Conservation (phyloP, 2,888 invertebrate species). For the Rhabditophanes sp. region DNA sequence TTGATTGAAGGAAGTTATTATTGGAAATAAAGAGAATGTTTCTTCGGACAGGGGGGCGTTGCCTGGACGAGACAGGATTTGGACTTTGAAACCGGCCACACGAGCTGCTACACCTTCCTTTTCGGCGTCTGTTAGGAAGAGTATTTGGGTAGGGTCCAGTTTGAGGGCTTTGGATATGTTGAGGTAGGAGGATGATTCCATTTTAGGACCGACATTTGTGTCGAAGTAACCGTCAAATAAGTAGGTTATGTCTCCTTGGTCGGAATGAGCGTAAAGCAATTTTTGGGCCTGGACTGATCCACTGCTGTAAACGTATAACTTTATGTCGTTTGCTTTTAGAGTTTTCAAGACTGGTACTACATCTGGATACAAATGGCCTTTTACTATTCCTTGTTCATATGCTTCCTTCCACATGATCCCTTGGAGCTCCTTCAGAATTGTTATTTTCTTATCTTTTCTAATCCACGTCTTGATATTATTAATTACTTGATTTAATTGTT, state of each 20-base stretch:
- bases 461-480: conserved; percentile 66
- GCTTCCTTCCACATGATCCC: conserved; percentile 75
- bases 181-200: conserved; percentile 61
- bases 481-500: conserved; percentile 53
- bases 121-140: conserved; percentile 71
- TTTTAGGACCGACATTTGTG: conserved; percentile 66
- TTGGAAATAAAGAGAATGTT: conserved; percentile 38
- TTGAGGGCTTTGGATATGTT: conserved; percentile 59
- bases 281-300: conserved; percentile 79
- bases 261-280: conserved; percentile 62
- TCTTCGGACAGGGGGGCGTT: conserved; percentile 58
- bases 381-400: conserved; percentile 61
- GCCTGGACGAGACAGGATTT: conserved; percentile 62
- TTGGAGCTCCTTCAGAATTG: conserved; percentile 68
- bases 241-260: conserved; percentile 61
- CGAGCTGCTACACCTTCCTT: conserved; percentile 70
- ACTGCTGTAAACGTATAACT: conserved; percentile 73
- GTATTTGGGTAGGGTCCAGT: conserved; percentile 55
- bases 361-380: conserved; percentile 82
- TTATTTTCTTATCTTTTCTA: conserved; percentile 61
- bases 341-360: conserved; percentile 59
- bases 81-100: conserved; percentile 57
- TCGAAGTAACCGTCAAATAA: conserved; percentile 67
- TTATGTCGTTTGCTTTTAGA: conserved; percentile 57
- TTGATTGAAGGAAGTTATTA: conserved; percentile 8